phyloP scores from a whole-genome alignment of 2,113 vertebrate genomes.

The Tyrannus savana region DNA sequence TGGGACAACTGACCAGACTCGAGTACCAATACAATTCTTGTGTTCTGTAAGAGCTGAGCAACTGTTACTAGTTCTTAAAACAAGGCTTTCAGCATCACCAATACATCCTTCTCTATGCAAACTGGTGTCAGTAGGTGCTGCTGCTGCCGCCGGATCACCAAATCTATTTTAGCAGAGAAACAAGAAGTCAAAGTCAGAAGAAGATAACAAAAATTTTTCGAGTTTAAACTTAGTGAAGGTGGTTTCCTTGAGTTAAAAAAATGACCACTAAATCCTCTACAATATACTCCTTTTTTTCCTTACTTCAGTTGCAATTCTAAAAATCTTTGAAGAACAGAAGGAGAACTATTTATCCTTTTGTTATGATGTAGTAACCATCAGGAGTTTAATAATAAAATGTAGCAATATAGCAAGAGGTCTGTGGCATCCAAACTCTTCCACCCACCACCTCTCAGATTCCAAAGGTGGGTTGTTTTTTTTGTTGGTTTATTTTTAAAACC shows the following conservation, averaged over 20 bases:
- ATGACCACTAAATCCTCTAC: neutral
- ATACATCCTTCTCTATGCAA: neutral
- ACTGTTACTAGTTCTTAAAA: neutral
- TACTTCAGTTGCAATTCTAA: neutral
- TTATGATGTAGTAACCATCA: neutral
- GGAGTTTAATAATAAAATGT: neutral
- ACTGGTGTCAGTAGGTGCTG: neutral
- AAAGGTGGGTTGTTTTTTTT: neutral
- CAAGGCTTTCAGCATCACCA: neutral
- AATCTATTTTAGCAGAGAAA: neutral
- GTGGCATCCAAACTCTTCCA: neutral
- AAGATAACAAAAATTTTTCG: neutral
- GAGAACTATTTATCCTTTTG: neutral
- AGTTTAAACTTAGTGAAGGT: neutral
- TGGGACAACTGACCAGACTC: neutral
- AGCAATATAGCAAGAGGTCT: neutral
- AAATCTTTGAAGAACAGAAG: neutral
- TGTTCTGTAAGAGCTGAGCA: neutral
- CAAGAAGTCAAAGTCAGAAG: neutral
- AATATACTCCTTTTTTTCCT: neutral
- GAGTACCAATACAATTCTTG: neutral
- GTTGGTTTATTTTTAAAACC: neutral
- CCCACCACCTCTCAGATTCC: neutral
- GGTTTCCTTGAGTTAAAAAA: neutral
- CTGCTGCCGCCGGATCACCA: neutral